Base-by-base conservation (phyloP, 2,113 vertebrate genomes). In the Neolamprologus devosi region DNA sequence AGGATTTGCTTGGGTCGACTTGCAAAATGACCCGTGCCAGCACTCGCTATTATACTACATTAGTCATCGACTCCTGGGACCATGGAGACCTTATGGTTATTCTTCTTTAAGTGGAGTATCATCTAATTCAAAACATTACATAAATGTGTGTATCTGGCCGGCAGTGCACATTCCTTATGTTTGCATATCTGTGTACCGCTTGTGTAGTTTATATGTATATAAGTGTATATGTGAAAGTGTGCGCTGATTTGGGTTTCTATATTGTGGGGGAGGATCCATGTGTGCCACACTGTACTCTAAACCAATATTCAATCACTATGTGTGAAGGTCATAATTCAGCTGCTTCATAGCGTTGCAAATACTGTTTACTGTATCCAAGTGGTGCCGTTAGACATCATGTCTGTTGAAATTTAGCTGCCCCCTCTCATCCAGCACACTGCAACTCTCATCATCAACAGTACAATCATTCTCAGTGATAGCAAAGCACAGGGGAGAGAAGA, bases 1-100 rank as follows among this genome's bases (percentile, higher is more conserved):
- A 93, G 93, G 80, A 89, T 92, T 92, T 93, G 82, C 86, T 80
- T 90, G 82, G 89, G 93, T 88, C 42, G 42, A 89, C 90, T 91
- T 94, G 90, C 86, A 92, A 95, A 94, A 94, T 94, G 93, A 95
- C 90, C 93, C 87, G 11, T 93, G 91, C 94, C 93, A 94, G 88
- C 87, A 93, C 63, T 55, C 37, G 82, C 89, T 92, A 95, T 94
- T 94, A 94, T 68, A 83, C 84, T 82, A 92, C 93, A 95, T 95
- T 94, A 94, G 94, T 95, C 93, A 93, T 40, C 7, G 79, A 86
- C 93, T 92, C 88, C 88, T 68, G 93, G 89, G 92, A 93, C 47
- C 79, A 23, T 2, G 65, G 35, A 80, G 80, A 37, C 80, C 86
- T 90, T 86, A 89, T 82, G 86, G 63, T 91, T 93, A 82, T 91